A percentile compares a stretch with the other conserved stretches of the same genome.
Conservation (phyloP, 37 sponge, comb jelly and placozoan genomes). For the Axinella damicornis region DNA sequence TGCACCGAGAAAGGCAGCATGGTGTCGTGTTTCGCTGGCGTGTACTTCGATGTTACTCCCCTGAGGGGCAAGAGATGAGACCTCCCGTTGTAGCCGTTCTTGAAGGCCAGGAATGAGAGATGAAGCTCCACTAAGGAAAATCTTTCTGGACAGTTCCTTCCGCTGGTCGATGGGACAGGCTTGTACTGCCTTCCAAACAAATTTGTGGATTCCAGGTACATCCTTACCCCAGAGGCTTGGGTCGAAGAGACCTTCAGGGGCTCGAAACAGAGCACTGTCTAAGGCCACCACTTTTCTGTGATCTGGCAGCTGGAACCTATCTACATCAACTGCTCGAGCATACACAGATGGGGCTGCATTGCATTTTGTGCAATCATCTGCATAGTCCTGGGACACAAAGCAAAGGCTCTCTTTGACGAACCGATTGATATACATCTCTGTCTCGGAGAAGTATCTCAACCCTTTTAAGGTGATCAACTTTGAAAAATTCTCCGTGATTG, state of each 20-base stretch:
- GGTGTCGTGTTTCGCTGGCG: conserved; percentile 56
- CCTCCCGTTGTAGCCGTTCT: conserved; percentile 78
- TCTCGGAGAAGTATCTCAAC: conserved; percentile 83
- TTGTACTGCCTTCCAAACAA: conserved; percentile 79
- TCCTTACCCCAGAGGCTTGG: conserved; percentile 82
- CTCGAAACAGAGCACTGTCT: conserved; percentile 59
- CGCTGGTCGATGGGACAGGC: conserved; percentile 80
- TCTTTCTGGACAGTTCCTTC: conserved; percentile 52
- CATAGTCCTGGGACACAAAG: conserved; percentile 67
- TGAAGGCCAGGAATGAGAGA: conserved; percentile 61
- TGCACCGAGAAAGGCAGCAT: conserved; percentile 85
- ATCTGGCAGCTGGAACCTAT: conserved; percentile 76
- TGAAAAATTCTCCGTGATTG: conserved; percentile 75
- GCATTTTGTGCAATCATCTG: conserved; percentile 34
- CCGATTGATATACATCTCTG: conserved; percentile 75
- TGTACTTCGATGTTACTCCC: conserved; percentile 66
- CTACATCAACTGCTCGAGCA: conserved; percentile 65
- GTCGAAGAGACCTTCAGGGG: conserved; percentile 76
- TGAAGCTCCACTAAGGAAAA: conserved; percentile 78
- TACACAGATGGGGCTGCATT: conserved; percentile 34
- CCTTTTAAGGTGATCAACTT: conserved; percentile 69
- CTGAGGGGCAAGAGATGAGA: conserved; percentile 33
- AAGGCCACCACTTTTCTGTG: conserved; percentile 64
- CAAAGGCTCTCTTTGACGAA: conserved; percentile 79
- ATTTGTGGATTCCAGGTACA: conserved; percentile 62